Percentiles rank a stretch among this genome's conserved stretches.
phyloP scores from a whole-genome alignment of 2,888 invertebrate species.

The Drosophila neotestacea region DNA sequence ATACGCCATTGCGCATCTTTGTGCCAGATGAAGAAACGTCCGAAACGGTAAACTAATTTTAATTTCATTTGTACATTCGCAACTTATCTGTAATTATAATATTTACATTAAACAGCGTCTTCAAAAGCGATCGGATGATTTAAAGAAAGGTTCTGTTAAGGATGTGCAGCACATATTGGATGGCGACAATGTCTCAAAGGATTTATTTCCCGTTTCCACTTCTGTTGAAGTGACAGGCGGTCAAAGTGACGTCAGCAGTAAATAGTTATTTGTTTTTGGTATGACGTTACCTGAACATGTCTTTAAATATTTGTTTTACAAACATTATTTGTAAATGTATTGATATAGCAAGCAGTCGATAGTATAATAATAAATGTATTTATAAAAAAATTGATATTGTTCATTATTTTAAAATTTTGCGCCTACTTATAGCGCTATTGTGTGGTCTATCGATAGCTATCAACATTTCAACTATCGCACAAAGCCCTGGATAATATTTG shows the following conservation, averaged over 20 bases:
- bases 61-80: background rate
- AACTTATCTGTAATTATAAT: background rate
- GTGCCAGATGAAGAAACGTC: slow-evolving; percentile 85
- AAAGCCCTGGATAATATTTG: no score
- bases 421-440: no score
- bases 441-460: no score
- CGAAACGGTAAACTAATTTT: slow-evolving; percentile 63
- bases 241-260: slow-evolving; percentile 54
- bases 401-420: background rate
- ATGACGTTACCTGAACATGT: slow-evolving; percentile 41
- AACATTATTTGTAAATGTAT: slow-evolving; percentile 63
- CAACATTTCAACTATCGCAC: no score
- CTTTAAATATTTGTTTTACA: slow-evolving; percentile 65
- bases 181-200: slow-evolving; percentile 56
- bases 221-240: slow-evolving; percentile 82
- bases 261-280: slow-evolving; percentile 58
- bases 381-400: slow-evolving; percentile 24
- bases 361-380: slow-evolving; percentile 73
- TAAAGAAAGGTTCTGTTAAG: slow-evolving; percentile 74
- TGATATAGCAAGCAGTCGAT: slow-evolving; percentile 68
- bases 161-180: slow-evolving; percentile 42
- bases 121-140: slow-evolving; percentile 78
- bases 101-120: slow-evolving; percentile 69
- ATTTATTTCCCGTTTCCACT: slow-evolving; percentile 78
- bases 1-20: slow-evolving; percentile 85